phyloP scores from a whole-genome alignment of 2,888 invertebrate species.

The Trilocha varians region DNA sequence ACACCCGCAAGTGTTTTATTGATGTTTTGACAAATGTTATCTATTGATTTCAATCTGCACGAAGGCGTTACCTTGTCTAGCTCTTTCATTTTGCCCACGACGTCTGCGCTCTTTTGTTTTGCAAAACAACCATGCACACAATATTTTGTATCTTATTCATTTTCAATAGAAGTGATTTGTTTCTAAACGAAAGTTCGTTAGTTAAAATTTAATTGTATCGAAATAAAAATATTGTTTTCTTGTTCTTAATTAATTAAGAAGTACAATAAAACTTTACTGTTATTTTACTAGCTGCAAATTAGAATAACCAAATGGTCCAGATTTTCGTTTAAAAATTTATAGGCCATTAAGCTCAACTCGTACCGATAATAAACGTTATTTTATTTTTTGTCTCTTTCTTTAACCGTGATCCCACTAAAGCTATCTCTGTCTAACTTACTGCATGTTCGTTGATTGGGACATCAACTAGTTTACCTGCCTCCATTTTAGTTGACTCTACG shows the following conservation, averaged over 20 bases:
- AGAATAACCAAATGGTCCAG: background rate
- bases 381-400: background rate
- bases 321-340: background rate
- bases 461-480: conserved; percentile 9
- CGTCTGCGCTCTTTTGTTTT: background rate
- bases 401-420: background rate
- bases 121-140: no score
- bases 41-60: conserved; percentile 12
- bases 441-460: background rate
- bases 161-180: no score
- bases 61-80: conserved; percentile 9
- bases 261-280: no score
- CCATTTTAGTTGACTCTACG: no score
- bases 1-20: conserved; percentile 23
- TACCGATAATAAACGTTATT: background rate
- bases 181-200: no score
- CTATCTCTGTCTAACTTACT: background rate
- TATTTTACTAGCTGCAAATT: no score
- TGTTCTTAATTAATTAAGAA: no score
- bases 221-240: no score
- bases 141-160: no score
- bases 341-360: background rate
- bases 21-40: conserved; percentile 36
- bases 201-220: no score
- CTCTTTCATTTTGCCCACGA: background rate